Evolutionary conservation across 2,888 invertebrate genomes (phyloP).

Genomic region (Corbicula japonica): DNA sequence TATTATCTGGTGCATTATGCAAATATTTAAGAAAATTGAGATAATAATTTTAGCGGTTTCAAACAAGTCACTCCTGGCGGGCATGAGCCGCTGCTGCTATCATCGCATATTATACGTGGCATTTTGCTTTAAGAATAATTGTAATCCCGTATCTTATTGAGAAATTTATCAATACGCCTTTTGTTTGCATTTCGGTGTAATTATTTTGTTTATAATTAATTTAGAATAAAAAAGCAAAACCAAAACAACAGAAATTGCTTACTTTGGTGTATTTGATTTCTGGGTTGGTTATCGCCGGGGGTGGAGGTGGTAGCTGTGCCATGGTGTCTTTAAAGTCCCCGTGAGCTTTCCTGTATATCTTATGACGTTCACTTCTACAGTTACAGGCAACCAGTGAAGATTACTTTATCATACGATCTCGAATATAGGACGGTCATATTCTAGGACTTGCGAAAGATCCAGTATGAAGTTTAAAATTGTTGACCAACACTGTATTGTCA

Average conservation of each 20-base stretch:
- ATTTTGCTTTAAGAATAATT: background rate
- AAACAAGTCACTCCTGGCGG: background rate
- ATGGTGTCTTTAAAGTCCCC: too few relatives aligned
- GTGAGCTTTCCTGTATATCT: too few relatives aligned
- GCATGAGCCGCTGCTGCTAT: background rate
- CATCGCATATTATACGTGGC: background rate
- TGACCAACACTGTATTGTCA: too few relatives aligned
- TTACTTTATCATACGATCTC: too few relatives aligned
- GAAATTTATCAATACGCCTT: background rate
- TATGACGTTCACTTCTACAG: too few relatives aligned
- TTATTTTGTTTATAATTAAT: background rate
- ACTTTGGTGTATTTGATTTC: slow-evolving; percentile 78
- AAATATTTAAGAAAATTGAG: too few relatives aligned
- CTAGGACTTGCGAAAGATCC: too few relatives aligned
- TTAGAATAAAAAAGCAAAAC: background rate
- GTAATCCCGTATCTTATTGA: background rate
- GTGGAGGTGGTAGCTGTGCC: slow-evolving; percentile 38
- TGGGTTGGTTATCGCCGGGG: slow-evolving; percentile 69
- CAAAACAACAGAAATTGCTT: slow-evolving; percentile 6
- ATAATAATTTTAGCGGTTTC: background rate
- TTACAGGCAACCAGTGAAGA: too few relatives aligned
- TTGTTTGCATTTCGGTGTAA: background rate
- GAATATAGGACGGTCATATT: too few relatives aligned
- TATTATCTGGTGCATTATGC: too few relatives aligned
- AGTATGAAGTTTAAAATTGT: too few relatives aligned